Evolutionary conservation across 2,113 vertebrate genomes (phyloP), one percentile per base, ranked within the genome.

Genomic region (Hylia prasina): DNA sequence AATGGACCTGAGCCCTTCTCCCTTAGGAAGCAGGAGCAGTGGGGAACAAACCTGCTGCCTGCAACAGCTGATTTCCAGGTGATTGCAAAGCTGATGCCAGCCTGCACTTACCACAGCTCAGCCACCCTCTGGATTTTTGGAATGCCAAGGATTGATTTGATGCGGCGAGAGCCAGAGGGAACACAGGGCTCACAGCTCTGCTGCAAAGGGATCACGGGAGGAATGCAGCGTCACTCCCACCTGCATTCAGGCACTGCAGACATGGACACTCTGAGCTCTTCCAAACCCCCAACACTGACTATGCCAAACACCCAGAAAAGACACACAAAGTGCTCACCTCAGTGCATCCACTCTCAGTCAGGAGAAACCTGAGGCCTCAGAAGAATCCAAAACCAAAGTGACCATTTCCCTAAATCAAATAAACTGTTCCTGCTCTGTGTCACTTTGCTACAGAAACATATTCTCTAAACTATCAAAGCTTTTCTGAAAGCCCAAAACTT

Each of bases 311-410:
- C 7, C 27, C 60, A 37, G 33, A 45, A 33, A 6, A 75, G 44
- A 47, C 35, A 61, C n/a, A 45, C 17, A 21, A 42, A 76, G 50
- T 0, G 1, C 53, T 80, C 4, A 3, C 40, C 53, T 76, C 0
- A 0, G 13, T 13, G 30, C 27, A 31, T 28, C 68, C 25, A 7
- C 58, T 51, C 57, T 47, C 1, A 0, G 21, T 10, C 51, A 64
- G n/a, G 19, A 90, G 89, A 58, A 82, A 88, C 40, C 24, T 20
- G 5, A 89, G 37, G 12, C 45, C n/a, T 13, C 82, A 80, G 45
- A 23, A 86, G 71, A 83, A 94, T 27, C 42, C 89, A 90, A 86
- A 68, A 11, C 17, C 45, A 48, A 80, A 63, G n/a, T 30, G 80
- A 69, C 45, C 5, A 22, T n/a, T 80, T 73, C 45, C 56, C 45